Evolutionary conservation across 2,113 vertebrate genomes (phyloP).

Genomic region (Scatophagus argus): DNA sequence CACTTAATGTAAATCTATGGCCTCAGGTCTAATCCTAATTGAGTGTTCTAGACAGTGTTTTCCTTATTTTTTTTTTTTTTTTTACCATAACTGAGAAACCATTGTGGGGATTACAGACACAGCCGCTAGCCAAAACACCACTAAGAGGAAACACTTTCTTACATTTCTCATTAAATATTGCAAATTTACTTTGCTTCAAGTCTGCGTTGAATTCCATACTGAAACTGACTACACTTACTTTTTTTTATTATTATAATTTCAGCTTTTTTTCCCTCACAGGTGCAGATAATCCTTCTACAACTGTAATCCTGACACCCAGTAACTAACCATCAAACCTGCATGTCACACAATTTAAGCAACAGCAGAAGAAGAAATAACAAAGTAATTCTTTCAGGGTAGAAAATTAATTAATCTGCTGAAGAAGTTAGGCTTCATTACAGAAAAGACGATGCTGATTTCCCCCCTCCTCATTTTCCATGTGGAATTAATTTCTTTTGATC

Average conservation of each 20-base stretch:
- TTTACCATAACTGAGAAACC: conserved; percentile 55
- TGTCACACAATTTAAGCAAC: conserved; percentile 33
- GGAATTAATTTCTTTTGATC: conserved; percentile 68
- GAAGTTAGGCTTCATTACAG: conserved; percentile 50
- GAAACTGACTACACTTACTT: conserved; percentile 4
- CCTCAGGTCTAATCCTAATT: conserved; percentile 71
- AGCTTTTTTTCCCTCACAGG: conserved; percentile 16
- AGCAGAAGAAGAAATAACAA: conserved; percentile 27
- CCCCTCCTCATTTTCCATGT: conserved; percentile 36
- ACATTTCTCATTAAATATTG: conserved; percentile 66
- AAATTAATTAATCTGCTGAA: conserved; percentile 58
- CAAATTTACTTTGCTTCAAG: conserved; percentile 55
- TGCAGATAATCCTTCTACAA: conserved; percentile 26
- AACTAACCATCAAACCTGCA: conserved; percentile 1
- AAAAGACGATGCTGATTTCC: conserved; percentile 50
- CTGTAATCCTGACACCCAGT: conserved; percentile 16
- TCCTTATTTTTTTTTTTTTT: conserved; percentile 56
- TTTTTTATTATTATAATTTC: neutral
- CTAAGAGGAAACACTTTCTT: conserved; percentile 58
- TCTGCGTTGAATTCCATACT: conserved; percentile 42
- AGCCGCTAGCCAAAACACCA: conserved; percentile 75
- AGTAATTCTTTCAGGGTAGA: conserved; percentile 40
- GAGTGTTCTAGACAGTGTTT: conserved; percentile 65
- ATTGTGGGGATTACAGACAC: conserved; percentile 71
- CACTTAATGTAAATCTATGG: conserved; percentile 65